Evolutionary conservation across 2,888 invertebrate genomes (phyloP).

Genomic region (Synanthedon andrenaeformis): DNA sequence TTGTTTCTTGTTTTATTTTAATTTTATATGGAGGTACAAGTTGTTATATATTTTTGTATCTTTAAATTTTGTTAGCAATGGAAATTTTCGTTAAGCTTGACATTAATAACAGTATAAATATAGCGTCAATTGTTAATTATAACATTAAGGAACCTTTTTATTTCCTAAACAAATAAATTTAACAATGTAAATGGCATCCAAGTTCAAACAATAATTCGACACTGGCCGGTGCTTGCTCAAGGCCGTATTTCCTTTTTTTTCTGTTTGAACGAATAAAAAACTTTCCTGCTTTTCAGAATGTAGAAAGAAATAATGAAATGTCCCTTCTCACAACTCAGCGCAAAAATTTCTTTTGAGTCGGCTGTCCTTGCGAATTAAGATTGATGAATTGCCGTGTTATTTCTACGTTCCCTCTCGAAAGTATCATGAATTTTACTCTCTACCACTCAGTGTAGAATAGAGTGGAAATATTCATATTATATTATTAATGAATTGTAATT

Average conservation of each 20-base stretch:
- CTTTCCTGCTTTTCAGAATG: slow-evolving; percentile 9
- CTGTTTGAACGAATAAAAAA: neutral
- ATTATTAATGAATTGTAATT: no score
- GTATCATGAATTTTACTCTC: slow-evolving; percentile 1
- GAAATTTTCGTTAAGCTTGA: no score
- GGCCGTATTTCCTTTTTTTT: neutral
- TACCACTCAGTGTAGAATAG: no score
- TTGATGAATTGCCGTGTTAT: slow-evolving; percentile 25
- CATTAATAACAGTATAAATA: no score
- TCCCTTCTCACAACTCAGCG: slow-evolving; percentile 20
- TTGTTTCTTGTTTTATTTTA: no score
- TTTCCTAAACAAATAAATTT: neutral
- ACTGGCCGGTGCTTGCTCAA: neutral
- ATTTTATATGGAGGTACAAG: no score
- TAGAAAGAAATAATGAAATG: slow-evolving; percentile 26
- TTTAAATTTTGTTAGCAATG: no score
- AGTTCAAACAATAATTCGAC: neutral
- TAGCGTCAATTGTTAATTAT: no score
- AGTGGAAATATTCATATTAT: no score
- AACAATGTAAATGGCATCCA: neutral
- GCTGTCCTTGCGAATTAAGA: slow-evolving; percentile 43
- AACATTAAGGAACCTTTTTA: no score
- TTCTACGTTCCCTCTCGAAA: slow-evolving; percentile 10
- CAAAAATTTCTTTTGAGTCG: slow-evolving; percentile 44
- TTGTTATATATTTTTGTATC: no score